These are phyloP conservation scores for Jacana jacana DNA, from an alignment of 2,113 vertebrate genomes.

Conservation along the genomic window DNA sequence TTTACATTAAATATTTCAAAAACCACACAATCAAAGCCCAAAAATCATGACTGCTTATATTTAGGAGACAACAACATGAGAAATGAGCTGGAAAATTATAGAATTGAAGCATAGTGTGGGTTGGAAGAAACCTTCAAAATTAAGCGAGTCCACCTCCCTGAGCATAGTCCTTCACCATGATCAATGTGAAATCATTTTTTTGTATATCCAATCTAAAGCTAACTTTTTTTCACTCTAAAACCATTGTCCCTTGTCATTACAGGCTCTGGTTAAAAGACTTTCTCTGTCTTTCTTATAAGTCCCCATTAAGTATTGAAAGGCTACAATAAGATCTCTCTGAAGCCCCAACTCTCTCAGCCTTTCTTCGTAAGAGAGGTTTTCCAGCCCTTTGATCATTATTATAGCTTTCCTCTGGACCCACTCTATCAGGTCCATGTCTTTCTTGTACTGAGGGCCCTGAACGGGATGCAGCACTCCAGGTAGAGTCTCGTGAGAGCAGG, in stretches of 20 bases:
- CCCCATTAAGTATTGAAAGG: not conserved
- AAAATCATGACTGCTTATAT: not conserved
- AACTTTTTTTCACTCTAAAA: not conserved
- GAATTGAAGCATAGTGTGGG: not conserved
- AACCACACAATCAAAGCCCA: rapidly evolving
- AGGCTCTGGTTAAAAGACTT: not conserved
- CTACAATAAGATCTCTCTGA: not conserved
- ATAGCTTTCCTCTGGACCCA: not conserved
- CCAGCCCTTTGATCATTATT: not conserved
- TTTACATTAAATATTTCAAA: not conserved
- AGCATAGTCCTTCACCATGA: rapidly evolving
- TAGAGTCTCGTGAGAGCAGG: not conserved
- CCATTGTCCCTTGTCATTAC: not conserved
- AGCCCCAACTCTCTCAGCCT: no score
- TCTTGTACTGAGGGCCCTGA: not conserved
- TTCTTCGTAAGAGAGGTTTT: not conserved
- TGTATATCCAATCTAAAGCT: not conserved
- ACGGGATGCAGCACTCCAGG: not conserved
- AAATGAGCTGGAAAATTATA: not conserved
- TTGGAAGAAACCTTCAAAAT: not conserved
- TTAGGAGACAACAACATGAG: not conserved
- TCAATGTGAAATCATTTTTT: not conserved
- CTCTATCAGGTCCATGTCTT: not conserved
- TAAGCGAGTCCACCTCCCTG: not conserved
- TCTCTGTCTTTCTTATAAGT: not conserved